Conservation (phyloP, 2,797 vertebrate genomes). For the Aulostomus chinensis region DNA sequence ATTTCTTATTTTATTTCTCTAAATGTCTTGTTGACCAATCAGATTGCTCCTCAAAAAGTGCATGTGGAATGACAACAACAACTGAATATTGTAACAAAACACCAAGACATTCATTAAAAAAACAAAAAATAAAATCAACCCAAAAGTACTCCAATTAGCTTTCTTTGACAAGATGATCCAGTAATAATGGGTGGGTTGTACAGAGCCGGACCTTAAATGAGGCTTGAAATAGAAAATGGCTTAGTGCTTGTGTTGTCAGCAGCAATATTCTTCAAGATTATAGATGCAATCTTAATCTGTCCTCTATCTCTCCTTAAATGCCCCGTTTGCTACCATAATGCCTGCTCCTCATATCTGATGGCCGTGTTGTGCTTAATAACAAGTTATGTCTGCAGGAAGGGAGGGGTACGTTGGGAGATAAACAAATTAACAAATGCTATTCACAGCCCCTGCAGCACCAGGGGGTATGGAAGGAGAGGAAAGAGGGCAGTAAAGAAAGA, state of each 20-base stretch:
- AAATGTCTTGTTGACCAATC: too few species aligned
- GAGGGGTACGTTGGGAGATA: conserved; percentile 66
- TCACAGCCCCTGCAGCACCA: conserved; percentile 59
- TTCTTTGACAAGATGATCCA: conserved; percentile 20
- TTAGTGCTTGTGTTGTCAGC: conserved; percentile 46
- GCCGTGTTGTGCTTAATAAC: conserved; percentile 75
- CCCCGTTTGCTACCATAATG: conserved; percentile 63
- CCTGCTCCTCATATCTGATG: conserved; percentile 74
- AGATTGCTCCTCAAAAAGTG: too few species aligned
- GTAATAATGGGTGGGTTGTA: conserved; percentile 22
- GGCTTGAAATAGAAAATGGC: conserved; percentile 43
- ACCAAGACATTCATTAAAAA: conserved; percentile 41
- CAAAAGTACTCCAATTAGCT: conserved; percentile 46
- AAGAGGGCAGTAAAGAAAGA: conserved; percentile 61
- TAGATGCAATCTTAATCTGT: conserved; percentile 76
- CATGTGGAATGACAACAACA: too few species aligned
- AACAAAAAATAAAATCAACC: neutral
- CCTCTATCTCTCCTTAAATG: conserved; percentile 79
- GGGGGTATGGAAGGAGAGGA: conserved; percentile 57
- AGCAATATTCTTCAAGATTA: conserved; percentile 70
- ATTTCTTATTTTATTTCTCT: too few species aligned
- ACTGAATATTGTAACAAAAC: conserved; percentile 44
- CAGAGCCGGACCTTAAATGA: conserved; percentile 34
- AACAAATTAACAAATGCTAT: conserved; percentile 81
- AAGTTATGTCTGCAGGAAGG: conserved; percentile 59